phyloP scores from a whole-genome alignment of 1,140 invertebrate species.

The Leucophenga varia region DNA sequence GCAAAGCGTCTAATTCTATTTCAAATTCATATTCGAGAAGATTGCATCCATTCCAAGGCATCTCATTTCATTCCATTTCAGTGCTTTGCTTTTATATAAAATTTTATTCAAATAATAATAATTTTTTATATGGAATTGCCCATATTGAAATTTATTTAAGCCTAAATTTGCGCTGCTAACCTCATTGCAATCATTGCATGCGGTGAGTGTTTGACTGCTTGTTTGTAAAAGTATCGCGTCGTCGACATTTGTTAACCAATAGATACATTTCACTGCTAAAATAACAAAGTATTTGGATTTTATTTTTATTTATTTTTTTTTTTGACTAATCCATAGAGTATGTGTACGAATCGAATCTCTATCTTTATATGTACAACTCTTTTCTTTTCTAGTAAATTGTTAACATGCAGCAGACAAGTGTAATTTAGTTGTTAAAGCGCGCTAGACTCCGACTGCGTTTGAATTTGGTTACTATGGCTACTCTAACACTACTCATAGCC shows the following conservation, averaged over 20 bases:
- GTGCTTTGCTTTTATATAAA: too few species aligned
- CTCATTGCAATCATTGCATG: slow-evolving; percentile 36
- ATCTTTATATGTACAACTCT: too few species aligned
- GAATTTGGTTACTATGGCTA: neutral
- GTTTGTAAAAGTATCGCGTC: slow-evolving; percentile 30
- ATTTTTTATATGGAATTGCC: too few species aligned
- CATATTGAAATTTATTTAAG: too few species aligned
- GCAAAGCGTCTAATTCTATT: too few species aligned
- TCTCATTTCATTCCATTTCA: too few species aligned
- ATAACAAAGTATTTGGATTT: neutral
- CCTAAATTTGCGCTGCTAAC: slow-evolving; percentile 52
- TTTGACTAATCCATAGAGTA: too few species aligned
- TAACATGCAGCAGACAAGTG: slow-evolving; percentile 51
- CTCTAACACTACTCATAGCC: neutral
- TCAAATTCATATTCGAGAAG: too few species aligned
- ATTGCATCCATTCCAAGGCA: too few species aligned
- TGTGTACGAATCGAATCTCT: too few species aligned
- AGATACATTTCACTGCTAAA: neutral
- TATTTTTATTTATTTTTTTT: too few species aligned
- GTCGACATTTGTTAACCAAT: slow-evolving; percentile 2
- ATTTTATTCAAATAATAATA: too few species aligned
- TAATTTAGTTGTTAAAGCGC: slow-evolving; percentile 50
- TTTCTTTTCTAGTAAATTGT: slow-evolving; percentile 29
- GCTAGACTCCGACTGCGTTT: neutral
- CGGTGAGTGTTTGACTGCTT: slow-evolving; percentile 17